Evolutionary conservation across 2,888 invertebrate species (phyloP).

Genomic region (Pedicia rivosa): DNA sequence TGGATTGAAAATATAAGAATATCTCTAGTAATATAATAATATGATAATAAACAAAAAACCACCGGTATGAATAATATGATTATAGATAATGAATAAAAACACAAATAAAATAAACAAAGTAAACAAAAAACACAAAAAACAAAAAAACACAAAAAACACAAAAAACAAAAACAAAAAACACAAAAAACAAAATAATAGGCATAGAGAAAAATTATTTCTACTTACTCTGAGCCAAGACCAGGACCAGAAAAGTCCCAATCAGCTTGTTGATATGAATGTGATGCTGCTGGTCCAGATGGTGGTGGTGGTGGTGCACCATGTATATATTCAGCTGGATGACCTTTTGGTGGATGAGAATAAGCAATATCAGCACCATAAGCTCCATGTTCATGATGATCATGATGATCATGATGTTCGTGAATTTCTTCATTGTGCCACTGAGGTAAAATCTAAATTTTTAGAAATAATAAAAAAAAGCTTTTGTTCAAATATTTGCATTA

Average conservation of each 20-base stretch:
- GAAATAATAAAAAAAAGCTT: too few species aligned
- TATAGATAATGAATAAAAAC: too few species aligned
- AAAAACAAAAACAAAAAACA: neutral
- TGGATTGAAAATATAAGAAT: neutral
- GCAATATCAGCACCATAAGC: conserved; percentile 24
- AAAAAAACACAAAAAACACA: neutral
- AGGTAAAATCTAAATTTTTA: conserved; percentile 19
- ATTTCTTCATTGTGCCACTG: too few species aligned
- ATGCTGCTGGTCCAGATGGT: conserved; percentile 13
- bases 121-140: neutral
- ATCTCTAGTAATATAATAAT: neutral
- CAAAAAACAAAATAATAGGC: neutral
- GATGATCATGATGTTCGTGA: too few species aligned
- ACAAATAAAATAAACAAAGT: neutral
- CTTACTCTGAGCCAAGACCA: conserved; percentile 46
- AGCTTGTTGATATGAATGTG: conserved; percentile 33
- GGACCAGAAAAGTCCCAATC: conserved; percentile 46
- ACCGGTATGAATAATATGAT: neutral
- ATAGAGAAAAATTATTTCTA: too few species aligned
- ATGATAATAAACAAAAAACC: neutral
- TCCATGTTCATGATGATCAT: conserved; percentile 18
- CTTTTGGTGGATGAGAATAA: conserved; percentile 27
- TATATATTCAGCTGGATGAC: conserved; percentile 23
- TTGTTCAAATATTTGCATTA: too few species aligned
- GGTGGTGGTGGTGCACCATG: conserved; percentile 20